Percentiles rank a stretch among this genome's conserved stretches.
These are phyloP conservation scores for Phocides pigmalion DNA, from an alignment of 1,140 invertebrate genomes.

Conservation along the genomic window DNA sequence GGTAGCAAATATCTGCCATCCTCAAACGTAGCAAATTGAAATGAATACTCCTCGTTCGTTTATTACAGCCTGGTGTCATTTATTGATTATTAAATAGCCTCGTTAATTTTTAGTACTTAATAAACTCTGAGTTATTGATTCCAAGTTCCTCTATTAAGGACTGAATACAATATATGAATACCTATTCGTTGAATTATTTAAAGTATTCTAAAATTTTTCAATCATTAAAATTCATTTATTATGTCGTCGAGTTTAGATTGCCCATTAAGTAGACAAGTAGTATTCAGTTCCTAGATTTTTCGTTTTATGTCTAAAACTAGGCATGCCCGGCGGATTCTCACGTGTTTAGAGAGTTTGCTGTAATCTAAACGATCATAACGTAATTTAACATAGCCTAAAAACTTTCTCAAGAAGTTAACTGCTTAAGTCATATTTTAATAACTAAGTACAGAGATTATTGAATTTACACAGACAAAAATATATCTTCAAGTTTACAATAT, in stretches of 20 bases:
- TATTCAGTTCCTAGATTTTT: background rate
- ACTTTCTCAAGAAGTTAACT: too few relatives aligned
- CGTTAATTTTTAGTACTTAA: slow-evolving; percentile 35
- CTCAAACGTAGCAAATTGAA: slow-evolving; percentile 14
- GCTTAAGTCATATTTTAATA: too few relatives aligned
- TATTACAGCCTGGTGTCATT: slow-evolving; percentile 16
- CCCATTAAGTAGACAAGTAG: background rate
- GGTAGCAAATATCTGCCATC: slow-evolving; percentile 14
- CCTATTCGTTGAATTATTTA: slow-evolving; percentile 9
- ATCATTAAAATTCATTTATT: background rate
- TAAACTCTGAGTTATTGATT: slow-evolving; percentile 18
- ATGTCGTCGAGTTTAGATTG: background rate
- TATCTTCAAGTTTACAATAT: too few relatives aligned
- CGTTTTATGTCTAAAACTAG: too few relatives aligned
- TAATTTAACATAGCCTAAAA: too few relatives aligned
- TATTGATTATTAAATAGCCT: slow-evolving; percentile 28
- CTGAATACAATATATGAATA: background rate
- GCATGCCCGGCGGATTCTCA: too few relatives aligned
- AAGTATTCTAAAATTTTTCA: slow-evolving; percentile 9
- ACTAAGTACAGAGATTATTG: too few relatives aligned
- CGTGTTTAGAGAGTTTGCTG: too few relatives aligned
- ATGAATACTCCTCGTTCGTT: slow-evolving; percentile 7
- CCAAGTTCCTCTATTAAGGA: slow-evolving; percentile 2
- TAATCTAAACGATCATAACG: too few relatives aligned
- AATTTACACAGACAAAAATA: too few relatives aligned